A percentile compares a stretch with the other conserved stretches of the same genome.
Conservation (phyloP, 2,113 vertebrate species). For the Sitta europaea region DNA sequence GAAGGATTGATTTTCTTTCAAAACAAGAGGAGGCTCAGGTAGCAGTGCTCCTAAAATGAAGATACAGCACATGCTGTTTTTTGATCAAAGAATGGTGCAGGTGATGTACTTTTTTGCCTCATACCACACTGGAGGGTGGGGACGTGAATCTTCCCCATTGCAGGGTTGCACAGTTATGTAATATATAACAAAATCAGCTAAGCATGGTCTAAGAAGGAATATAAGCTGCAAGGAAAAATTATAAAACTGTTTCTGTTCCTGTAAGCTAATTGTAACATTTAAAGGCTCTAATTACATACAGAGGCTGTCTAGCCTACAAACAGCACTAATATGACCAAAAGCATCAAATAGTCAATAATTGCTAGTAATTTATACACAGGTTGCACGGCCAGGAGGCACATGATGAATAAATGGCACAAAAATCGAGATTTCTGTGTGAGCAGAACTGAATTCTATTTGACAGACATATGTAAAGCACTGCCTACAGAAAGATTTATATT, state of each 20-base stretch:
- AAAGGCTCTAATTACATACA: background rate
- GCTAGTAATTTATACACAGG: background rate
- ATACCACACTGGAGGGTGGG: fast-evolving
- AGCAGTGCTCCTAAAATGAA: background rate
- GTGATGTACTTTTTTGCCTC: background rate
- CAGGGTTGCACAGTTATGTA: background rate
- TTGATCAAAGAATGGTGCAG: background rate
- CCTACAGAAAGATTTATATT: background rate
- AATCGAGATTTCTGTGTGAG: background rate
- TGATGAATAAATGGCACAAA: background rate
- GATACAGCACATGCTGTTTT: background rate
- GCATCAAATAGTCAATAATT: background rate
- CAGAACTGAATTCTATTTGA: background rate
- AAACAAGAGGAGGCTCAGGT: background rate
- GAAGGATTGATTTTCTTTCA: conserved; percentile 31
- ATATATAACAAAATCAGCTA: background rate
- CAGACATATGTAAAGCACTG: background rate
- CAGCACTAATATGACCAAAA: background rate
- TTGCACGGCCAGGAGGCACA: background rate
- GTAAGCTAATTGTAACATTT: background rate
- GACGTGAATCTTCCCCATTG: background rate
- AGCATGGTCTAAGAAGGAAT: background rate
- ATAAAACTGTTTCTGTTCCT: background rate
- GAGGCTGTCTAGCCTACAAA: background rate
- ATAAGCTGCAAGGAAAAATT: background rate